phyloP scores from a whole-genome alignment of 2,888 invertebrate species.

The Clusia tigrina region DNA sequence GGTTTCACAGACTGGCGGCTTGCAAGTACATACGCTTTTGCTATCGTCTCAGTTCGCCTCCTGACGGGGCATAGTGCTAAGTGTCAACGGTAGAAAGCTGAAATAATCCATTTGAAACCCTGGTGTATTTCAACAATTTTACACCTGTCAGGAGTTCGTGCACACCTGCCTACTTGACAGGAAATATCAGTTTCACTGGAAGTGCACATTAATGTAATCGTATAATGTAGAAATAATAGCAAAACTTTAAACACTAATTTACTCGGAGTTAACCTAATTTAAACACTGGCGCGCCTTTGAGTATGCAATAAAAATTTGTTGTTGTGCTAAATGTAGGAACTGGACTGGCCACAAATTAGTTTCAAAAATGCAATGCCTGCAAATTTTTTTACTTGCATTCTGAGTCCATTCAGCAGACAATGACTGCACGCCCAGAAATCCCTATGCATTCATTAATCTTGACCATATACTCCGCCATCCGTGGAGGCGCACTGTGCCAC shows the following conservation, averaged over 20 bases:
- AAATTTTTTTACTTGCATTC: background rate
- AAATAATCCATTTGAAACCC: background rate
- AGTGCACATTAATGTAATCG: background rate
- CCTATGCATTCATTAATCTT: conserved; percentile 22
- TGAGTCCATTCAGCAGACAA: background rate
- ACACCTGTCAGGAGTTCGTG: background rate
- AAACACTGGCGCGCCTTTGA: conserved; percentile 23
- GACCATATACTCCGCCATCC: background rate
- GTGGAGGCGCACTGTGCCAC: background rate
- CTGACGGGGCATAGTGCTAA: too few relatives aligned
- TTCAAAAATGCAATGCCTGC: background rate
- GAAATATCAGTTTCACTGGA: background rate
- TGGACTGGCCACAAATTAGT: background rate
- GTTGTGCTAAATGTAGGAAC: background rate
- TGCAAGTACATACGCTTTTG: too few relatives aligned
- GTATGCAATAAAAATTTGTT: conserved; percentile 30
- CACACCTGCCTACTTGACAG: background rate
- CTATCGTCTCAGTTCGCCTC: too few relatives aligned
- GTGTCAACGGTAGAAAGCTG: too few relatives aligned
- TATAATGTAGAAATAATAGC: background rate
- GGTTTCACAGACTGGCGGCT: too few relatives aligned
- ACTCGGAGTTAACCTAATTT: conserved; percentile 44
- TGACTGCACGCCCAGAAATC: background rate
- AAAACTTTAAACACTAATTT: background rate
- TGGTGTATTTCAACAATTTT: background rate